A percentile compares a stretch with the other conserved stretches of the same genome.
phyloP scores from a whole-genome alignment of 2,113 vertebrate species.

The Uropsilus gracilis region DNA sequence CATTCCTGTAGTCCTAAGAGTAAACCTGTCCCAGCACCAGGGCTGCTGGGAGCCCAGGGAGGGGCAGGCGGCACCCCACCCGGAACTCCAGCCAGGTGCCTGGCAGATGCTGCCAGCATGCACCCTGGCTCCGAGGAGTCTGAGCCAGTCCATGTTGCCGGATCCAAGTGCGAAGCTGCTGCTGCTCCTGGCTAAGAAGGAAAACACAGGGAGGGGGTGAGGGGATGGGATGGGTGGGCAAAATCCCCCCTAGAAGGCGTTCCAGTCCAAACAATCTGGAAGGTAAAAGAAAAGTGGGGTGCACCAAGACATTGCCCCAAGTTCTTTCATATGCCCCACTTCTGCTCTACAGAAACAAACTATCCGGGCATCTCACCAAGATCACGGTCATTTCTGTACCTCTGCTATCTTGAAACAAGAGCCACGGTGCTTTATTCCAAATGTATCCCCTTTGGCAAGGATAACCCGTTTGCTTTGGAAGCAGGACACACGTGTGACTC shows the following conservation, averaged over 20 bases:
- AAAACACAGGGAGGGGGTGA: background rate
- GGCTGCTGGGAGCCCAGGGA: background rate
- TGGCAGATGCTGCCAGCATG: background rate
- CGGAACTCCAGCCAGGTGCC: slow-evolving; percentile 33
- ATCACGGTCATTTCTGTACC: background rate
- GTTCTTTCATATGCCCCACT: background rate
- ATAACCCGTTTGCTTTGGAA: slow-evolving; percentile 31
- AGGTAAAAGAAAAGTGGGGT: background rate
- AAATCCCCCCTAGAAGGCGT: background rate
- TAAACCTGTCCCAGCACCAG: background rate
- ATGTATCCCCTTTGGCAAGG: background rate
- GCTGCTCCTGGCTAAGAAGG: background rate
- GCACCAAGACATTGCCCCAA: background rate
- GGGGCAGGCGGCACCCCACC: background rate
- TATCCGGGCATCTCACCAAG: background rate
- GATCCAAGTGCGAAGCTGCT: slow-evolving; percentile 59
- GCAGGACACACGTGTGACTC: background rate
- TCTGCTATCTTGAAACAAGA: slow-evolving; percentile 24
- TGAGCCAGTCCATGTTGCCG: slow-evolving; percentile 33
- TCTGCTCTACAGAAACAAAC: background rate
- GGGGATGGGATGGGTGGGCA: accelerated
- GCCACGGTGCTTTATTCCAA: background rate
- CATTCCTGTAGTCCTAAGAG: background rate
- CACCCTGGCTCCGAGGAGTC: slow-evolving; percentile 75
- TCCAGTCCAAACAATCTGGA: background rate